Evolutionary conservation across 2,888 invertebrate species (phyloP).

Genomic region (Eupsilia transversa): DNA sequence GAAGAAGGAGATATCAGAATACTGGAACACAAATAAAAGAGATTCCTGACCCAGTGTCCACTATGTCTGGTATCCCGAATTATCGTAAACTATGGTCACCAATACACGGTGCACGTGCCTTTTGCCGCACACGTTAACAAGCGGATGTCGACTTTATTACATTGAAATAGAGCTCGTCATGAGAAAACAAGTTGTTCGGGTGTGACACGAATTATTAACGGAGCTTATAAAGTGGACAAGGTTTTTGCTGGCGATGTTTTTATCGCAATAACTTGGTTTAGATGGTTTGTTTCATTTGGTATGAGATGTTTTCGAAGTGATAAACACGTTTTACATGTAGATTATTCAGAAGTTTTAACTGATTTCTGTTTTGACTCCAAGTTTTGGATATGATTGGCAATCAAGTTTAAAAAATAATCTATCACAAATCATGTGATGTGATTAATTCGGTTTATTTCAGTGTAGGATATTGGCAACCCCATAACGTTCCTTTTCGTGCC

Average conservation of each 20-base stretch:
- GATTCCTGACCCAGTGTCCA: conserved; percentile 5
- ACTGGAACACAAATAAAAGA: not conserved
- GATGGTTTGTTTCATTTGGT: conserved; percentile 16
- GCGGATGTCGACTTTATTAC: conserved; percentile 21
- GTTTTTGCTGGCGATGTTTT: conserved; percentile 49
- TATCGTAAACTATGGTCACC: conserved; percentile 69
- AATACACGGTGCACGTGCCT: conserved; percentile 39
- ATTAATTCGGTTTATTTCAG: not conserved
- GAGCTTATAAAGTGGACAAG: conserved; percentile 63
- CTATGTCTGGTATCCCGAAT: conserved; percentile 62
- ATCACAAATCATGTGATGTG: not conserved
- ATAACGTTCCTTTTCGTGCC: not conserved
- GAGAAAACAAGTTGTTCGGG: conserved; percentile 14
- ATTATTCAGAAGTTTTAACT: not conserved
- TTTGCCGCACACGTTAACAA: conserved; percentile 18
- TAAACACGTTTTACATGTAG: not conserved
- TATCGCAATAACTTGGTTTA: conserved; percentile 42
- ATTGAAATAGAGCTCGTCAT: conserved; percentile 34
- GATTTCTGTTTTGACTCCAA: not conserved
- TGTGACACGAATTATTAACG: conserved; percentile 67
- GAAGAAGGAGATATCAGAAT: not conserved
- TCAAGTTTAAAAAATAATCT: not conserved
- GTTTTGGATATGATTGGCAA: not conserved
- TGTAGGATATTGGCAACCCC: not conserved
- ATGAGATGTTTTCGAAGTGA: not conserved